Percentiles rank a stretch among this genome's conserved stretches.
Conservation (phyloP, 1,140 invertebrate genomes). For the Reticulitermes speratus region DNA sequence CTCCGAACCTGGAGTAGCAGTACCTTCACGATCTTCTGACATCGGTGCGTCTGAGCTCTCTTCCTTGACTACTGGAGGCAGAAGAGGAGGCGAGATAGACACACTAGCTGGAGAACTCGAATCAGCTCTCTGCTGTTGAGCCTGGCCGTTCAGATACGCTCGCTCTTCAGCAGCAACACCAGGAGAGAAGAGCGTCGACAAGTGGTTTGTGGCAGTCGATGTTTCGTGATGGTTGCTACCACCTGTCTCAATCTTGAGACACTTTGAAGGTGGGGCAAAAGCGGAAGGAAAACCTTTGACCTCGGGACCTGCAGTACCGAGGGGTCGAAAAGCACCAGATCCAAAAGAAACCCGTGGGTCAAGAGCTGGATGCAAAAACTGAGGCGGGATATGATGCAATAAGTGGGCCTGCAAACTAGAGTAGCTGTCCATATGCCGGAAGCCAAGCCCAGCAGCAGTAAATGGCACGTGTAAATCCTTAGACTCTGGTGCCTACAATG, state of each 20-base stretch:
- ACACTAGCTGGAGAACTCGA: conserved; percentile 51
- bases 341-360: conserved; percentile 46
- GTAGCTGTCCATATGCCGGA: conserved; percentile 57
- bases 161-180: conserved; percentile 39
- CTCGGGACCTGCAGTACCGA: conserved; percentile 40
- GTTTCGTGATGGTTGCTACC: conserved; percentile 42
- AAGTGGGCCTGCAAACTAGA: conserved; percentile 54
- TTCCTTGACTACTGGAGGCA: conserved; percentile 34
- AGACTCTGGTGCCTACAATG: conserved; percentile 50
- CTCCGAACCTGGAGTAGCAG: conserved; percentile 55
- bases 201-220: conserved; percentile 27
- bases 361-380: conserved; percentile 49
- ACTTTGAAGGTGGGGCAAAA: conserved; percentile 56
- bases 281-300: conserved; percentile 56
- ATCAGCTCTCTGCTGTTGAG: conserved; percentile 47
- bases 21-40: conserved; percentile 53
- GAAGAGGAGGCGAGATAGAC: conserved; percentile 48
- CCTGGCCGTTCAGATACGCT: conserved; percentile 33
- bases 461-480: conserved; percentile 55
- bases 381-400: conserved; percentile 55
- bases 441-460: conserved; percentile 53
- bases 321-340: conserved; percentile 45
- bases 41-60: conserved; percentile 46
- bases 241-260: conserved; percentile 52
- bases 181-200: conserved; percentile 53